Conservation (phyloP, 2,888 invertebrate species). For the Sericinus montela region DNA sequence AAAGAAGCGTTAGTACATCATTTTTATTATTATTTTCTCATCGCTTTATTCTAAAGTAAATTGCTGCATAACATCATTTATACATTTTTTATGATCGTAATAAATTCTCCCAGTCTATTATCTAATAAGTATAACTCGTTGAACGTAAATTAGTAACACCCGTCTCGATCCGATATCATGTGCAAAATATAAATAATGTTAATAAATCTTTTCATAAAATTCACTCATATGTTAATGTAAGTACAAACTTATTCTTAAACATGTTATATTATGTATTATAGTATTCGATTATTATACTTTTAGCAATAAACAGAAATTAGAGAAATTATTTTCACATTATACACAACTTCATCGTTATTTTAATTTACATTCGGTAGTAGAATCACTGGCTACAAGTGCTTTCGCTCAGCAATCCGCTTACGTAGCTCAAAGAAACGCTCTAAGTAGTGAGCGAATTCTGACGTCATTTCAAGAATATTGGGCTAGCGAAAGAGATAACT, state of each 20-base stretch:
- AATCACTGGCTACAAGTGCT: constrained; percentile 13
- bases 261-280: too few relatives aligned
- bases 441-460: constrained; percentile 21
- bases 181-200: too few relatives aligned
- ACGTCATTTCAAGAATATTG: constrained; percentile 11
- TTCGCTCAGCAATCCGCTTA: constrained; percentile 16
- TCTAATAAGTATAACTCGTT: too few relatives aligned
- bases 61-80: too few relatives aligned
- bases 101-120: too few relatives aligned
- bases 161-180: too few relatives aligned
- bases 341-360: constrained; percentile 8
- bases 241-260: too few relatives aligned
- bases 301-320: neutral
- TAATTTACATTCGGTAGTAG: neutral
- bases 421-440: constrained; percentile 9
- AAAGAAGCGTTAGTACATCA: constrained; percentile 41
- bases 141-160: too few relatives aligned
- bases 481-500: constrained; percentile 6
- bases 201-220: too few relatives aligned
- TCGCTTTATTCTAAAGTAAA: neutral
- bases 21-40: neutral
- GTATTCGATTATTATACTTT: too few relatives aligned
- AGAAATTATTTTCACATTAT: neutral
- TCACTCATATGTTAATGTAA: too few relatives aligned
- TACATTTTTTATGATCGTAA: too few relatives aligned